Evolutionary conservation across 30 jellyfish, hydroid and myxozoan genomes (phyloP).

Genomic region (Clytia hemisphaerica): DNA sequence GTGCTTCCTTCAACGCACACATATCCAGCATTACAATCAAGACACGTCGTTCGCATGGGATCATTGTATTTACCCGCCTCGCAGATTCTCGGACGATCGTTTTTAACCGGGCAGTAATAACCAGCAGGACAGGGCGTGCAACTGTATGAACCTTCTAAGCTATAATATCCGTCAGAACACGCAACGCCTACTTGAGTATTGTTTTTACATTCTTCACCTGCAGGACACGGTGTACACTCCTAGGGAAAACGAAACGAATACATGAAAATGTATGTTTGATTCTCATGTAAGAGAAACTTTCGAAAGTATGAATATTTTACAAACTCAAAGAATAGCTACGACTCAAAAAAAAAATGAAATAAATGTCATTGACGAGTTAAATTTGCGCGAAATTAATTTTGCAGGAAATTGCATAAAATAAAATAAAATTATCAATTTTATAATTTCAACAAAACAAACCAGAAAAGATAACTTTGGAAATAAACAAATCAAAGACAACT

Average conservation of each 20-base stretch:
- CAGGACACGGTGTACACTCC: conserved; percentile 86
- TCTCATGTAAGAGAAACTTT: no score
- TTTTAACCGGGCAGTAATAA: conserved; percentile 53
- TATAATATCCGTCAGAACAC: conserved; percentile 68
- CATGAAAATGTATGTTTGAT: no score
- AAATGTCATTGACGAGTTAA: no score
- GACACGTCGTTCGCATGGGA: conserved; percentile 57
- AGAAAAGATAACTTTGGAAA: not conserved
- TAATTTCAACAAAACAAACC: no score
- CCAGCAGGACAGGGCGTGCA: conserved; percentile 93
- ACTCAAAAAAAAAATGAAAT: no score
- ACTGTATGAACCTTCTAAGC: conserved; percentile 56
- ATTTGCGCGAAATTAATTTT: no score
- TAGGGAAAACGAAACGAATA: no score
- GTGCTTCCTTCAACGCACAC: conserved; percentile 86
- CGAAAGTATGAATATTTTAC: no score
- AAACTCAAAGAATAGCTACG: no score
- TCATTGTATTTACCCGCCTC: conserved; percentile 80
- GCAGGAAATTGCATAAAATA: no score
- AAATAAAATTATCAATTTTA: no score
- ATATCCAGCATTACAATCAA: conserved; percentile 72
- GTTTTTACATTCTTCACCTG: conserved; percentile 81
- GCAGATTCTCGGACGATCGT: conserved; percentile 61
- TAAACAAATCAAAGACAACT: no score
- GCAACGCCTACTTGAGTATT: conserved; percentile 65